Evolutionary conservation across 2,113 vertebrate species (phyloP).

Genomic region (Grammomys dolichurus): DNA sequence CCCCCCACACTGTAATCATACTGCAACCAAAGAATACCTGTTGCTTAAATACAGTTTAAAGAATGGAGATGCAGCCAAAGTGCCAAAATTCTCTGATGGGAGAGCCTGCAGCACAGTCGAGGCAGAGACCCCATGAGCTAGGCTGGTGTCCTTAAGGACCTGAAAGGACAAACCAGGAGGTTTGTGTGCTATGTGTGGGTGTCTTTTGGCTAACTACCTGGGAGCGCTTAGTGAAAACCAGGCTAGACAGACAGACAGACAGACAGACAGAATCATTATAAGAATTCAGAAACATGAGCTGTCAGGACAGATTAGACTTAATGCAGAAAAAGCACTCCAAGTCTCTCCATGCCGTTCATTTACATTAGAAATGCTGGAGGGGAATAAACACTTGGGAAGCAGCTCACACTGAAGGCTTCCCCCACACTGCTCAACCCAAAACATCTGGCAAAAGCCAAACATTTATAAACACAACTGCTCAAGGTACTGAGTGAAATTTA

Average conservation of each 20-base stretch:
- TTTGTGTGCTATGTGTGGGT: no score
- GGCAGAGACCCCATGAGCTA: accelerated
- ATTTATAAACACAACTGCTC: conserved; percentile 72
- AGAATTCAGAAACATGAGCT: conserved; percentile 5
- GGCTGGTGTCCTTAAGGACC: neutral
- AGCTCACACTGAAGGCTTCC: conserved; percentile 43
- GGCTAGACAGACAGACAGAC: neutral
- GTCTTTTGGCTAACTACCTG: neutral
- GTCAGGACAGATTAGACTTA: conserved; percentile 50
- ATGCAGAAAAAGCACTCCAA: conserved; percentile 36
- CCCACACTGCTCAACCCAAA: conserved; percentile 51
- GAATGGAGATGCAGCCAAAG: neutral
- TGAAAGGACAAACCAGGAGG: neutral
- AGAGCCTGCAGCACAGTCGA: no score
- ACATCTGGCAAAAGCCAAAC: conserved; percentile 73
- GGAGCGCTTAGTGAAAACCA: neutral
- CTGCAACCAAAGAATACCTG: neutral
- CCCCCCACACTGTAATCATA: neutral
- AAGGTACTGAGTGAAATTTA: conserved; percentile 29
- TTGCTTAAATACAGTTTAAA: neutral
- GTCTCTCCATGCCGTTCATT: conserved; percentile 50
- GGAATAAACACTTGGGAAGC: conserved; percentile 66
- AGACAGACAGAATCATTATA: neutral
- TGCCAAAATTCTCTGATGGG: neutral
- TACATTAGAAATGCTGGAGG: conserved; percentile 66